These are phyloP conservation scores for Plusia festucae DNA, from an alignment of 2,888 invertebrate genomes.

Conservation along the genomic window DNA sequence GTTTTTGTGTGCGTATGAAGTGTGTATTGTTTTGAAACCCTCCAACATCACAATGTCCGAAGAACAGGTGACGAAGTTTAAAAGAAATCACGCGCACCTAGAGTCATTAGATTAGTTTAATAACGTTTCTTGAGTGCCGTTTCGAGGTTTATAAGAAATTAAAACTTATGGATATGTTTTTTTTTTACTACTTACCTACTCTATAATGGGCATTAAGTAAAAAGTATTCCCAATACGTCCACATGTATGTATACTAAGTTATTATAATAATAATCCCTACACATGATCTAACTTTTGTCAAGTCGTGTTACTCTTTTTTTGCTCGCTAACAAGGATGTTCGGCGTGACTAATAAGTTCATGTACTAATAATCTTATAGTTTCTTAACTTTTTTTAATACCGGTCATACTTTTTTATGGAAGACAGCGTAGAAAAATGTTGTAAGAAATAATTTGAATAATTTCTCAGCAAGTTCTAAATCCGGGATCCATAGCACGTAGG, in stretches of 20 bases:
- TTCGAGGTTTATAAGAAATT: too few relatives aligned
- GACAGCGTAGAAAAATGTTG: background rate
- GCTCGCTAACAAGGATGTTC: constrained; percentile 49
- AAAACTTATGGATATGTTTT: too few relatives aligned
- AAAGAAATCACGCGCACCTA: too few relatives aligned
- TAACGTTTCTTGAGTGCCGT: too few relatives aligned
- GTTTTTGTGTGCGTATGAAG: too few relatives aligned
- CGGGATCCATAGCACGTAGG: too few relatives aligned
- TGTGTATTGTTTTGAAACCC: too few relatives aligned
- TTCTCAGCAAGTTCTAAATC: too few relatives aligned
- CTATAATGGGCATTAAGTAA: background rate
- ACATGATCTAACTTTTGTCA: constrained; percentile 49
- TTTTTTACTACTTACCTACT: too few relatives aligned
- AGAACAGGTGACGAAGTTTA: too few relatives aligned
- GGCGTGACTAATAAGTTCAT: constrained; percentile 45
- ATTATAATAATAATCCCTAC: constrained; percentile 15
- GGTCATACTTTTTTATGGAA: background rate
- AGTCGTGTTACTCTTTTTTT: constrained; percentile 50
- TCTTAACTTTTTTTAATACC: background rate
- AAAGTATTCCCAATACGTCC: constrained; percentile 3
- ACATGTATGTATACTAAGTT: constrained; percentile 19
- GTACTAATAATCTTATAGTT: constrained; percentile 15
- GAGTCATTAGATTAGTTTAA: too few relatives aligned
- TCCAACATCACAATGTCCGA: too few relatives aligned
- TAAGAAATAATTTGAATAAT: background rate